Conservation (phyloP, 92 coral and sea anemone species). For the Heliopora coerulea region DNA sequence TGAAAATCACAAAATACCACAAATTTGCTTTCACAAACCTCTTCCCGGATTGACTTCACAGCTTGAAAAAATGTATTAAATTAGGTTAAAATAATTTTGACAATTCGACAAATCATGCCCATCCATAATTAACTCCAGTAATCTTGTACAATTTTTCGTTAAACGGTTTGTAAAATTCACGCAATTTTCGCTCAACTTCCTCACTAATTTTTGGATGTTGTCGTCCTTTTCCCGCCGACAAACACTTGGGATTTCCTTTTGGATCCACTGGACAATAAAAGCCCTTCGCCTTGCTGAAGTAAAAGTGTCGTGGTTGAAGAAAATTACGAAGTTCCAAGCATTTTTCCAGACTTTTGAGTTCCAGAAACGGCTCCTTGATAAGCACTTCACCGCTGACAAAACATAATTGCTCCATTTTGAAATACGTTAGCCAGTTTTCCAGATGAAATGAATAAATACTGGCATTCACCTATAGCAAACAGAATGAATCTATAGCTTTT, state of each 20-base stretch:
- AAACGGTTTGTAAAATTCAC: slow-evolving; percentile 16
- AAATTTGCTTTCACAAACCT: too few relatives aligned
- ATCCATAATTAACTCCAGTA: slow-evolving; percentile 16
- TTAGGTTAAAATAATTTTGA: too few relatives aligned
- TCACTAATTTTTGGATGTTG: too few relatives aligned
- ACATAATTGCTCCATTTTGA: slow-evolving; percentile 6
- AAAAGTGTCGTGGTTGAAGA: slow-evolving; percentile 6
- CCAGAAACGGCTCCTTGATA: not conserved
- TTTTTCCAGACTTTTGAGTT: slow-evolving; percentile 22
- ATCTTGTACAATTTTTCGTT: slow-evolving; percentile 24
- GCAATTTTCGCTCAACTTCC: slow-evolving; percentile 16
- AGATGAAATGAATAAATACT: slow-evolving; percentile 32
- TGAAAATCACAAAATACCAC: too few relatives aligned
- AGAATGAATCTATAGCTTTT: too few relatives aligned
- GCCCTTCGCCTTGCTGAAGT: slow-evolving; percentile 1
- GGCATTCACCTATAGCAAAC: slow-evolving; percentile 18
- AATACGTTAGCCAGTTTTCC: slow-evolving; percentile 24
- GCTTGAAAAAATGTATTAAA: too few relatives aligned
- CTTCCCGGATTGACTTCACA: too few relatives aligned
- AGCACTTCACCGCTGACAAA: slow-evolving; percentile 17
- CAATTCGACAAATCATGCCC: not conserved
- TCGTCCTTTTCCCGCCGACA: slow-evolving; percentile 7
- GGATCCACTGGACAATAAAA: slow-evolving; percentile 19
- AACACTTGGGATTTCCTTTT: slow-evolving; percentile 6
- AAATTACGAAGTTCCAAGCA: slow-evolving; percentile 19